Evolutionary conservation across 2,113 vertebrate species (phyloP).

Genomic region (Myiozetetes cayanensis): DNA sequence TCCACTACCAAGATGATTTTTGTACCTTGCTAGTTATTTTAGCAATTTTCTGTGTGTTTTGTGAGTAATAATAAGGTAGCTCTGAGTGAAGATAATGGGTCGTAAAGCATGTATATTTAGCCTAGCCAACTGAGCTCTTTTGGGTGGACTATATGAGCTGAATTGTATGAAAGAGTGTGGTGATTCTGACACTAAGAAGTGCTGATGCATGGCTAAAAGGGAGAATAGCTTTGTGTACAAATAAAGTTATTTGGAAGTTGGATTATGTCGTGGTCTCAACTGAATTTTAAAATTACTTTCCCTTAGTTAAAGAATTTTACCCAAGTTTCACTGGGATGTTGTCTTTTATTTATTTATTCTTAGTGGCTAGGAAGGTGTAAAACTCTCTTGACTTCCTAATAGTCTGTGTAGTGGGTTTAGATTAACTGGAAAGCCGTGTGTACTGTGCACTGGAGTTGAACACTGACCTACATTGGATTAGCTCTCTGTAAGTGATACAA

Average conservation of each 20-base stretch:
- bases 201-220: not conserved
- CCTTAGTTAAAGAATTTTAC: not conserved
- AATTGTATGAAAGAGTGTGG: not conserved
- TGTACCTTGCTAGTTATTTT: not conserved
- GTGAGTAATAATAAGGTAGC: not conserved
- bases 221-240: not conserved
- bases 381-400: not conserved
- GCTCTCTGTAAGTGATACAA: not conserved
- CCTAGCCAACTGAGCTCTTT: not conserved
- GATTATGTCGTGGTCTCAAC: not conserved
- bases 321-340: not conserved
- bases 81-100: not conserved
- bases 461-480: not conserved
- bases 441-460: not conserved
- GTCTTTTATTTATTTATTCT: not conserved
- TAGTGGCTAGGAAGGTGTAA: not conserved
- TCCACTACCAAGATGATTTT: not conserved
- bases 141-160: not conserved
- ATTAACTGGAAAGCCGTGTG: not conserved
- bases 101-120: not conserved
- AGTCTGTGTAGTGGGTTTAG: not conserved
- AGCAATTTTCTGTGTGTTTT: not conserved
- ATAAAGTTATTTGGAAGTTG: not conserved
- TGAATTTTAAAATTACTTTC: not conserved
- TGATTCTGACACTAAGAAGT: not conserved